These are phyloP conservation scores for Heterohyrax brucei DNA, from an alignment of 2,797 vertebrate species.

Conservation along the genomic window DNA sequence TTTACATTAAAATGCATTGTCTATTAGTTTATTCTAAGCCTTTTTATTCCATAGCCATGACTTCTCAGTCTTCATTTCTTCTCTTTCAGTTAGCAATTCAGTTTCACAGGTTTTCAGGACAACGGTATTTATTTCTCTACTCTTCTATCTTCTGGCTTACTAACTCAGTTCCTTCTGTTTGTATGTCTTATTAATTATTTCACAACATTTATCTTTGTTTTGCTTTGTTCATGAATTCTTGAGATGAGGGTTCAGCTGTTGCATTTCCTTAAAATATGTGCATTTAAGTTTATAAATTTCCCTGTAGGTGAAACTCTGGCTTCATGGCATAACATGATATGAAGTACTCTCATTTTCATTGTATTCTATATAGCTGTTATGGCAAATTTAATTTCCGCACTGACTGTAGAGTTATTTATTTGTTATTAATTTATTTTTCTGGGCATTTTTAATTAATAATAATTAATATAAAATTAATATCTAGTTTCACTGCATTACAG, in stretches of 20 bases:
- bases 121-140: background rate
- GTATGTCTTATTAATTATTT: slow-evolving; percentile 19
- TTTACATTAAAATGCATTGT: slow-evolving; percentile 1
- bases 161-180: background rate
- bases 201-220: slow-evolving; percentile 1
- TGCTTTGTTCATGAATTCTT: slow-evolving; percentile 5
- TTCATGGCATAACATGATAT: background rate
- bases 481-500: background rate
- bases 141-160: background rate
- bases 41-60: background rate
- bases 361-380: background rate
- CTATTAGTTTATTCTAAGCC: background rate
- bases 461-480: background rate
- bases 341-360: background rate
- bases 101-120: background rate
- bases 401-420: background rate
- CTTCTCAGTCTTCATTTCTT: background rate
- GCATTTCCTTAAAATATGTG: slow-evolving; percentile 26
- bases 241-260: background rate
- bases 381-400: slow-evolving; percentile 14
- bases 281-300: background rate
- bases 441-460: background rate
- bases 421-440: background rate
- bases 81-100: background rate
- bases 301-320: background rate